A percentile compares a stretch with the other conserved stretches of the same genome.
Evolutionary conservation across 2,888 invertebrate genomes (phyloP).

Genomic region (Chalcis sispes): DNA sequence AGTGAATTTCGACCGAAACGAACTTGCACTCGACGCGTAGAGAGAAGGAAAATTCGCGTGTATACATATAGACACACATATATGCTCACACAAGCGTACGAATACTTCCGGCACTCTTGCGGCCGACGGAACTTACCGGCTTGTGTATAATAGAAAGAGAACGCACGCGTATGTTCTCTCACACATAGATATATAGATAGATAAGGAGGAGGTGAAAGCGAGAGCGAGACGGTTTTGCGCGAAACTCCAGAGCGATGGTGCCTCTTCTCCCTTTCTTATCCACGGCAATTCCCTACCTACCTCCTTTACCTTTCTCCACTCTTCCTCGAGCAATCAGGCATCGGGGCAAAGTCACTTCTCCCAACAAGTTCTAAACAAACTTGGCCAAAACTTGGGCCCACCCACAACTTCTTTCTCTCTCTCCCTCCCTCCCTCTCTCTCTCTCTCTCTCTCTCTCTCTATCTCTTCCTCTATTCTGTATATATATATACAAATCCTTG

Average conservation of each 20-base stretch:
- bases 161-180: too few relatives aligned
- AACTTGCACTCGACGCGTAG: slow-evolving; percentile 12
- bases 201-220: not conserved
- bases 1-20: slow-evolving; percentile 46
- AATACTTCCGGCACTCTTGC: slow-evolving; percentile 46
- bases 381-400: slow-evolving; percentile 41
- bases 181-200: too few relatives aligned
- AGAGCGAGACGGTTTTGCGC: too few relatives aligned
- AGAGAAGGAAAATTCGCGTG: too few relatives aligned
- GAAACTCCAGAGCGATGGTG: too few relatives aligned
- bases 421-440: not conserved
- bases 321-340: slow-evolving; percentile 51
- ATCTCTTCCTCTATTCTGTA: not conserved
- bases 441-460: not conserved
- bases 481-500: not conserved
- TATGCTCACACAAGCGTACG: not conserved
- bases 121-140: slow-evolving; percentile 36
- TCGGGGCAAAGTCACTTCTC: slow-evolving; percentile 54
- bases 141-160: slow-evolving; percentile 1
- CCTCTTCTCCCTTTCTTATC: too few relatives aligned
- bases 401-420: not conserved
- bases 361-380: slow-evolving; percentile 55
- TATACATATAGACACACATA: too few relatives aligned
- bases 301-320: slow-evolving; percentile 5
- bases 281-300: not conserved